phyloP scores from a whole-genome alignment of 1,140 invertebrate genomes.

The Theocolax elegans region DNA sequence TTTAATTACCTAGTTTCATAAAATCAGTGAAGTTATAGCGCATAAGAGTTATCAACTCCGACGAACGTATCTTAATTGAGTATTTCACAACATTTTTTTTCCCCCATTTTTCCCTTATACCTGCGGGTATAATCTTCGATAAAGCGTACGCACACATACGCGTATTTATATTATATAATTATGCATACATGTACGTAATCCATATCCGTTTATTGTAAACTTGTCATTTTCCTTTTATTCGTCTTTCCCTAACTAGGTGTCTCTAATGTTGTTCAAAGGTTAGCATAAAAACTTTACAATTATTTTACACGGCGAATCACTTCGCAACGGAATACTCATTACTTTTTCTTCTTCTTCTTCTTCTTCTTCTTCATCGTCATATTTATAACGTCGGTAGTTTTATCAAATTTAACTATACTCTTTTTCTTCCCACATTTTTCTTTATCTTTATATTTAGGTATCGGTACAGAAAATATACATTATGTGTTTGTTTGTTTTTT shows the following conservation, averaged over 20 bases:
- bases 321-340: slow-evolving; percentile 26
- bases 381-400: slow-evolving; percentile 25
- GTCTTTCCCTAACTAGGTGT: slow-evolving; percentile 38
- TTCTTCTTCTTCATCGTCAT: neutral
- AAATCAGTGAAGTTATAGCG: slow-evolving; percentile 32
- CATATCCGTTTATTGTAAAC: too few species aligned
- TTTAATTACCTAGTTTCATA: slow-evolving; percentile 14
- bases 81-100: slow-evolving; percentile 32
- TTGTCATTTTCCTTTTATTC: slow-evolving; percentile 13
- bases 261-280: slow-evolving; percentile 20
- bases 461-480: slow-evolving; percentile 32
- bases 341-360: neutral
- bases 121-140: slow-evolving; percentile 14
- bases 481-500: too few species aligned
- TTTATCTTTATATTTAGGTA: slow-evolving; percentile 15
- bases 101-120: too few species aligned
- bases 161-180: too few species aligned
- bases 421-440: neutral
- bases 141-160: slow-evolving; percentile 16
- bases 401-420: slow-evolving; percentile 30
- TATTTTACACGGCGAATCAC: slow-evolving; percentile 28
- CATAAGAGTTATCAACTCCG: slow-evolving; percentile 2
- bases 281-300: slow-evolving; percentile 40
- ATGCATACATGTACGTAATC: too few species aligned
- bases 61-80: slow-evolving; percentile 30